Evolutionary conservation across 2,797 vertebrate species (phyloP).

Genomic region (Jordanella pulchra): DNA sequence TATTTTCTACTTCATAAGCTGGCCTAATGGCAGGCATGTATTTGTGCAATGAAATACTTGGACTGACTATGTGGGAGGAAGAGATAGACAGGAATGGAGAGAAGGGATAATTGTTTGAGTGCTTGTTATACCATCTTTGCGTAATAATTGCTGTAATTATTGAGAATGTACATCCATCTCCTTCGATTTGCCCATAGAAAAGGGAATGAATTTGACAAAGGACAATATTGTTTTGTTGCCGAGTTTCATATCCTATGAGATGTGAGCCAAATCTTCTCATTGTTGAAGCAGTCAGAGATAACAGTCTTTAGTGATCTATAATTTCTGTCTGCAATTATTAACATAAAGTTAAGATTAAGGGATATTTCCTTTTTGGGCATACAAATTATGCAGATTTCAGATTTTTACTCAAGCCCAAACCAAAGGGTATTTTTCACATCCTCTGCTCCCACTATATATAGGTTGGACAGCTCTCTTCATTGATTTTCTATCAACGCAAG

Average conservation of each 20-base stretch:
- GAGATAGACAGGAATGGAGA: slow-evolving; percentile 32
- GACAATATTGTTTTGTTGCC: slow-evolving; percentile 78
- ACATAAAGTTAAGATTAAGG: slow-evolving; percentile 80
- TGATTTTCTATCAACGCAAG: slow-evolving; percentile 69
- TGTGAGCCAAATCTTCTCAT: slow-evolving; percentile 68
- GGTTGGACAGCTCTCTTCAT: slow-evolving; percentile 71
- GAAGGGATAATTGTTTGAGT: slow-evolving; percentile 68
- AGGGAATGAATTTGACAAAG: slow-evolving; percentile 72
- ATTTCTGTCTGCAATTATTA: slow-evolving; percentile 81
- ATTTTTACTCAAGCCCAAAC: slow-evolving; percentile 70
- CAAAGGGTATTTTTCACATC: slow-evolving; percentile 72
- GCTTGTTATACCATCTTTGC: slow-evolving; percentile 73
- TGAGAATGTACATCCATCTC: slow-evolving; percentile 66
- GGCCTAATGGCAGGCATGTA: slow-evolving; percentile 51
- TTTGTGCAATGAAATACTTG: slow-evolving; percentile 52
- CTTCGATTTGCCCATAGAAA: slow-evolving; percentile 62
- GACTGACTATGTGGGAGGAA: slow-evolving; percentile 58
- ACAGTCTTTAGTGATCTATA: slow-evolving; percentile 70
- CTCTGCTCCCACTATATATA: slow-evolving; percentile 56
- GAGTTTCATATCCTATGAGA: slow-evolving; percentile 79
- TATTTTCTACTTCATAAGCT: slow-evolving; percentile 51
- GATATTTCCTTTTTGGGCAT: slow-evolving; percentile 69
- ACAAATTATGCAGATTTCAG: slow-evolving; percentile 73
- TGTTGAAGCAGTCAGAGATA: slow-evolving; percentile 64
- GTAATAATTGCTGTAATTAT: slow-evolving; percentile 81